Percentiles rank a stretch among this genome's conserved stretches.
Conservation (phyloP, 2,113 vertebrate species). For the Sialia sialis region DNA sequence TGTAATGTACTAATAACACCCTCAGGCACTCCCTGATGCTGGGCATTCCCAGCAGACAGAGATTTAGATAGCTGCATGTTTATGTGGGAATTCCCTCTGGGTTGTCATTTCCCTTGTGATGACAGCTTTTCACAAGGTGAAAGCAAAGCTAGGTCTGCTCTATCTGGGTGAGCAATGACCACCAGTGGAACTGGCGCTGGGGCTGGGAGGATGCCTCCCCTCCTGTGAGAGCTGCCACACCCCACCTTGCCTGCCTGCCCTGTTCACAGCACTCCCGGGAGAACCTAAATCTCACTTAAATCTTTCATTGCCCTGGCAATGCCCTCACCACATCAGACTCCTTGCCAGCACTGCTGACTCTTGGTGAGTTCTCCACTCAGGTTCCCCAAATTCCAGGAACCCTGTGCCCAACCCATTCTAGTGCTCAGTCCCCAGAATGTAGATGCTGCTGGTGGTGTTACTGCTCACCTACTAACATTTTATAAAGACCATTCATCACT, state of each 20-base stretch:
- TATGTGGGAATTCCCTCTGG: too few relatives aligned
- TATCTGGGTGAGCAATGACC: too few relatives aligned
- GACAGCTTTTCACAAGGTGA: not conserved
- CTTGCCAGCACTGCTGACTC: not conserved
- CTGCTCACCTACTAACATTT: not conserved
- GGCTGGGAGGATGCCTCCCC: not conserved
- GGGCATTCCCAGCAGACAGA: not conserved
- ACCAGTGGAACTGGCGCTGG: accelerated
- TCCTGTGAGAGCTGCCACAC: too few relatives aligned
- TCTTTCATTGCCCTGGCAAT: not conserved
- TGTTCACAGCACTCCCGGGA: not conserved
- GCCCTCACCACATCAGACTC: not conserved
- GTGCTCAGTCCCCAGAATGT: not conserved
- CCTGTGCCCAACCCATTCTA: accelerated
- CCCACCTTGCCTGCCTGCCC: not conserved
- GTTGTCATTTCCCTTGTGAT: not conserved
- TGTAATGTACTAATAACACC: not conserved
- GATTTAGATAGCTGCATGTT: not conserved
- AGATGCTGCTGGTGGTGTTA: not conserved
- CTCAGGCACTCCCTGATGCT: not conserved
- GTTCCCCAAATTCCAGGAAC: not conserved
- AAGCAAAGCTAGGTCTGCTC: not conserved
- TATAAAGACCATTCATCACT: not conserved
- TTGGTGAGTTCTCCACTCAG: not conserved
- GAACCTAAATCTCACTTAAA: not conserved